Evolutionary conservation across 2,888 invertebrate species (phyloP), one percentile per base, ranked within the genome.

Genomic region (Oxyscelio sp.): DNA sequence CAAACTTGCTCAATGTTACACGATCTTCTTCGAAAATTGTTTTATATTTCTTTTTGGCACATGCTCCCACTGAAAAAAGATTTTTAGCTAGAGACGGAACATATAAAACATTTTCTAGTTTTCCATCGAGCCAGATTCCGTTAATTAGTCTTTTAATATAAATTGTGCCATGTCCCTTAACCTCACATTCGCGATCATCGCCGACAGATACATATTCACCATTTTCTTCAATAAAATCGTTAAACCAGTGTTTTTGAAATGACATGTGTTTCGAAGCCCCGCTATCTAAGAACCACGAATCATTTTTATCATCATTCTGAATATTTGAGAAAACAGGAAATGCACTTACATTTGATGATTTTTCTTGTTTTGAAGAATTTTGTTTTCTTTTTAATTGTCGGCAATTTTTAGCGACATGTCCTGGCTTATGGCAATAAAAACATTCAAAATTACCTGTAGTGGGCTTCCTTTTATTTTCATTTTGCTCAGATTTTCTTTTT

Each of bases 201-300:
- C 87, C 87, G 4, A 85, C 38, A 38, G 70, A 45, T 21, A 85
- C 56, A 24, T 9, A 48, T 6, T 31, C 65, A 48, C 70, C 54
- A 31, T 19, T 15, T 27, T 40, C 22, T 43, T 61, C 24, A 11
- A 43, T 6, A 8, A 24, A 24, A 43, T 61, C 13, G 15, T 38
- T 1, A 43, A 40, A 43, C 59, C 58, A 58, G 4, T 58, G 19
- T n/a, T 19, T 19, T 9, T 13, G 6, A 61, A 61, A 63, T 17
- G 56, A 68, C 13, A 87, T 79, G 38, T 87, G 87, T 22, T 77
- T 43, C 1, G 87, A 87, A 0, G 85, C 82, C 2, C 82, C 86
- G 38, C 86, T 86, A 48, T 86, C 83, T 19, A 59, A 24, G 17
- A 59, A 63, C 34, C 50, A 65, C 2, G 15, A 5, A 22, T 59